Evolutionary conservation across 2,113 vertebrate species (phyloP), one percentile per base, ranked within the genome.

Genomic region (Chaetodon auriga): DNA sequence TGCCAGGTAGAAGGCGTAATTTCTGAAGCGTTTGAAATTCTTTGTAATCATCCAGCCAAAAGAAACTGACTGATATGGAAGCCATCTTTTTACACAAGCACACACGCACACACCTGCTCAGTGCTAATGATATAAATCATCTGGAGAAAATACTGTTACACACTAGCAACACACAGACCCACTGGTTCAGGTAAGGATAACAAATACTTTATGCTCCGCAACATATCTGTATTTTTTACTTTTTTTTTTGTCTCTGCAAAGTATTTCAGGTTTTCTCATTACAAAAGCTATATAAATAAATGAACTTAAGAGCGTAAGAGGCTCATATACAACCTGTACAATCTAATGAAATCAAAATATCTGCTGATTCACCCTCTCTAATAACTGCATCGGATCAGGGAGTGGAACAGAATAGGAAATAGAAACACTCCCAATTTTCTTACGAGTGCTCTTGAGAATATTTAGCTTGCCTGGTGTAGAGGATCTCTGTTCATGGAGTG

Each of bases 391-490:
- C 48, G 14, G 54, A 72, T 69, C 85, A 70, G 45, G 48, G 48
- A 65, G 45, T 64, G 54, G 55, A 83, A 79, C 45, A 41, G 63
- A 54, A 72, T 6, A 41, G 57, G 64, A 78, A 49, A 54, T 77
- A 21, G 53, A 74, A 89, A 83, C 61, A 51, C 75, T 84, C 25
- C 23, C 77, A 75, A 54, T 78, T 80, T 87, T 77, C 78, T 64
- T 36, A 55, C 38, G 75, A 75, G 55, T 25, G 48, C 83, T 80
- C 71, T 76, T 60, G 79, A 74, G 86, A 85, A 86, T 89, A 78
- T 85, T 65, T 82, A 83, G 87, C 60, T 85, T 80, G 76, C 19
- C 55, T 79, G 80, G 66, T 72, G 76, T 23, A 11, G 58, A 77
- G 72, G 49, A 78, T 85, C 81, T 87, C 61, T 66, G 55, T 71